Conservation (phyloP, 1,140 invertebrate species). For the Hetaerina americana region DNA sequence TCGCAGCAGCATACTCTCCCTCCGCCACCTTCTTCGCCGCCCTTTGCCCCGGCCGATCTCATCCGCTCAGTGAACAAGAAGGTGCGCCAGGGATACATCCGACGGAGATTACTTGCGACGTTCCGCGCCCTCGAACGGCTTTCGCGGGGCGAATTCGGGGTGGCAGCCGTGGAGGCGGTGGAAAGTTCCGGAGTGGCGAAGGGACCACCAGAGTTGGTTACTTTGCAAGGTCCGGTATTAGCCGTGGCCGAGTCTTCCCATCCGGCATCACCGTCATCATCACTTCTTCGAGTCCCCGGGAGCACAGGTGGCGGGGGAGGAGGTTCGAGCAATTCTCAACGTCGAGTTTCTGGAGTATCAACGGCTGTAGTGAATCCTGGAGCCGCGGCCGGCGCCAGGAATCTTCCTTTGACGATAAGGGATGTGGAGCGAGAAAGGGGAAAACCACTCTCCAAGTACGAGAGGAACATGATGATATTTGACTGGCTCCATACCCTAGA, state of each 20-base stretch:
- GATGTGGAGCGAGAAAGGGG: conserved; percentile 71
- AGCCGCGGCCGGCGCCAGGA: conserved; percentile 24
- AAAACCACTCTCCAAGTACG: conserved; percentile 71
- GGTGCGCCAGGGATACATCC: conserved; percentile 50
- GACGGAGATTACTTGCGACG: conserved; percentile 57
- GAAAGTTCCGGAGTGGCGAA: not conserved
- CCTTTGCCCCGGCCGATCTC: conserved; percentile 57
- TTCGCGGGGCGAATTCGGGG: conserved; percentile 69
- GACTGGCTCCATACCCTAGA: conserved; percentile 80
- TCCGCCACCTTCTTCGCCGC: conserved; percentile 31
- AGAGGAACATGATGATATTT: conserved; percentile 85
- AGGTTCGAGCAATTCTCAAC: conserved; percentile 10
- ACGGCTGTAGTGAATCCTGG: conserved; percentile 11
- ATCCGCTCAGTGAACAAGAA: conserved; percentile 71
- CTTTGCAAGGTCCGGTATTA: too few species aligned
- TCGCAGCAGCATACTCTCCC: too few species aligned
- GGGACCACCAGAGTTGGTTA: conserved; percentile 15
- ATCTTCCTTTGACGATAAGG: conserved; percentile 50
- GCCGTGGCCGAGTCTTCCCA: not conserved
- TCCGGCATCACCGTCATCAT: conserved; percentile 1
- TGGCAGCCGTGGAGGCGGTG: not conserved
- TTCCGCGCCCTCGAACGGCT: conserved; percentile 67
- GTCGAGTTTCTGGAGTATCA: conserved; percentile 13
- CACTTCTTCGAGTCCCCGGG: conserved; percentile 1
- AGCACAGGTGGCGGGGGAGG: not conserved